Percentiles rank a stretch among this genome's conserved stretches.
These are phyloP conservation scores for Lindbergichthys nudifrons DNA, from an alignment of 2,797 vertebrate species.

Conservation along the genomic window DNA sequence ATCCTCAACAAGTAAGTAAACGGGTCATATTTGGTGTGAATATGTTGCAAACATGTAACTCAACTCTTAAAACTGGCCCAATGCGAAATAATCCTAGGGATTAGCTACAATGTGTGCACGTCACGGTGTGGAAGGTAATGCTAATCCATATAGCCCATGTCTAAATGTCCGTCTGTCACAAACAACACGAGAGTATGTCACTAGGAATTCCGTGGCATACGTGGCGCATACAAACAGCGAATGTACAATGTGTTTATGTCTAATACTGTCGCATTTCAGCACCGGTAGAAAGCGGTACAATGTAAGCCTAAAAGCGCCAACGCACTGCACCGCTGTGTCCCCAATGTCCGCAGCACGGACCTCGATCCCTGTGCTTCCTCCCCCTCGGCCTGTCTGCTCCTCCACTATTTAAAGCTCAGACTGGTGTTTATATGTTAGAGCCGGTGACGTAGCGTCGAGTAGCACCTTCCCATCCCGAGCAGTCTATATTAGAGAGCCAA, in stretches of 20 bases:
- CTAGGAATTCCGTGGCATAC: background rate
- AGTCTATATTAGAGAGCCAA: conserved; percentile 99
- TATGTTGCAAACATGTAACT: background rate
- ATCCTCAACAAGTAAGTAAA: background rate
- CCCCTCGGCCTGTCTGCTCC: conserved; percentile 76
- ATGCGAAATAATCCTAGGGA: background rate
- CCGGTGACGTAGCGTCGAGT: conserved; percentile 94
- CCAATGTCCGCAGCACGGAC: conserved; percentile 81
- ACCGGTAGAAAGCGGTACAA: background rate
- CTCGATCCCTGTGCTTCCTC: conserved; percentile 65
- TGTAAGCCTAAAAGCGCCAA: background rate
- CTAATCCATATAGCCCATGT: background rate
- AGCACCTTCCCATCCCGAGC: conserved; percentile 97
- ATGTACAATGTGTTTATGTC: background rate
- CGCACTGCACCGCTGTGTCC: conserved; percentile 55
- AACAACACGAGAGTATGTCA: background rate
- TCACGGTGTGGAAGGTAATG: background rate
- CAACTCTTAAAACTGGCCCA: background rate
- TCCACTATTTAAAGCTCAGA: conserved; percentile 96
- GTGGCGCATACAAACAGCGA: background rate
- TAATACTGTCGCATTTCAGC: background rate
- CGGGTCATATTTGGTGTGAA: background rate
- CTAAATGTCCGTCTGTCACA: background rate
- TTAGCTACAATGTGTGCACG: background rate
- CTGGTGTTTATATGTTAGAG: conserved; percentile 95